Conservation (phyloP, 2,888 invertebrate species). For the Ennomos fuscantarius region DNA sequence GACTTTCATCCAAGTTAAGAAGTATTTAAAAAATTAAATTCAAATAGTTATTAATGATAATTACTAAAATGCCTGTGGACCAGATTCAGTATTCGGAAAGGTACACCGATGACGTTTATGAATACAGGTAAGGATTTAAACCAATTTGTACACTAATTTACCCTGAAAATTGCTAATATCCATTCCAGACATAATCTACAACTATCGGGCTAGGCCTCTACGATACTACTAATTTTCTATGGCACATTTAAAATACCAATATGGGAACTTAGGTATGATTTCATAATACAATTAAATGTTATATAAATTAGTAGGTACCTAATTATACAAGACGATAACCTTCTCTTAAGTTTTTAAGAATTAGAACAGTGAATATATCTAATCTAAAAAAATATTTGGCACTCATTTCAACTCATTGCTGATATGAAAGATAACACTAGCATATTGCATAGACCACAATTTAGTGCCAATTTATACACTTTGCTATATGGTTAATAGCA, state of each 20-base stretch:
- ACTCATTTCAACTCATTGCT: not conserved
- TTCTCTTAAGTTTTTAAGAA: not conserved
- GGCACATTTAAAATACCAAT: not conserved
- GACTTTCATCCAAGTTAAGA: no score
- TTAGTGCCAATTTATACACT: no score
- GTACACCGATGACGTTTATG: constrained; percentile 93
- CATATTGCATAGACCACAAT: no score
- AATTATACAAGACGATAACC: not conserved
- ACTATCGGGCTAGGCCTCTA: no score
- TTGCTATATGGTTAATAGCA: no score
- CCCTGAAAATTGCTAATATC: no score
- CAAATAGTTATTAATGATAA: no score
- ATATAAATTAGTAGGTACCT: not conserved
- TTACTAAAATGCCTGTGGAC: constrained; percentile 86
- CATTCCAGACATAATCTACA: no score
- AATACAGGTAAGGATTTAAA: constrained; percentile 89
- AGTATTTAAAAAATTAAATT: no score
- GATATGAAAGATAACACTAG: no score
- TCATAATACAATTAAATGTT: no score
- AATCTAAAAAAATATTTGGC: not conserved
- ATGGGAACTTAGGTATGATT: not conserved
- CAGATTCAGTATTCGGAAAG: constrained; percentile 97
- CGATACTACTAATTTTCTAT: not conserved
- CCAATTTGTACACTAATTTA: no score
- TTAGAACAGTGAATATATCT: constrained; percentile 1